A percentile compares a stretch with the other conserved stretches of the same genome.
These are phyloP conservation scores for Pristionchus entomophagus DNA, from an alignment of 2,888 invertebrate species.

Conservation along the genomic window DNA sequence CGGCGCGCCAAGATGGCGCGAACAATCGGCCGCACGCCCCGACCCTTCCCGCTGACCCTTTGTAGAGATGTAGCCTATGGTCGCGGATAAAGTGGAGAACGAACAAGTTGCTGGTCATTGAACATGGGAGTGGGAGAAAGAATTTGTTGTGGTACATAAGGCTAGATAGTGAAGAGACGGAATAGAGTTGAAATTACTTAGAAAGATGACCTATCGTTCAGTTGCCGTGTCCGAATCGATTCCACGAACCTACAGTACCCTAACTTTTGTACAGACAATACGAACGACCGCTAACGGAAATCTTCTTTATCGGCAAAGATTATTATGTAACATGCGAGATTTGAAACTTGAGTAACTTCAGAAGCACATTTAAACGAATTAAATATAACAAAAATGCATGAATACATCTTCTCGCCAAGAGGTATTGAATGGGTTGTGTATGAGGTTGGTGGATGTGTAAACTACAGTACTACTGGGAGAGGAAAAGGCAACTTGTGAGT, in stretches of 20 bases:
- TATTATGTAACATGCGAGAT: constrained; percentile 8
- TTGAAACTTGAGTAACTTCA: background rate
- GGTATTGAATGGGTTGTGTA: background rate
- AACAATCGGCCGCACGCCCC: background rate
- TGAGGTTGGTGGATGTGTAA: background rate
- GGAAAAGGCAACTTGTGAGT: background rate
- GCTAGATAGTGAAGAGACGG: too few species aligned
- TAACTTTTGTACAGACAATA: too few species aligned
- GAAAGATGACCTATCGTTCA: too few species aligned
- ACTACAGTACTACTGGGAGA: background rate
- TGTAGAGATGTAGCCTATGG: background rate
- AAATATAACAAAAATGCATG: background rate
- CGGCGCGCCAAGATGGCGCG: background rate
- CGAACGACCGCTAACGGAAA: background rate
- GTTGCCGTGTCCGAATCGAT: too few species aligned
- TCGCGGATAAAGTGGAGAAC: constrained; percentile 15
- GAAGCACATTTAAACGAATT: background rate
- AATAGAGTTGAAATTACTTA: too few species aligned
- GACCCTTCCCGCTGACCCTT: background rate
- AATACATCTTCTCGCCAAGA: background rate
- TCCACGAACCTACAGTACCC: too few species aligned
- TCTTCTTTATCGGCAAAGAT: constrained; percentile 19
- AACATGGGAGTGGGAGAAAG: too few species aligned
- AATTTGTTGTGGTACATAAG: too few species aligned
- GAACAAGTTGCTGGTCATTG: background rate